Base-by-base conservation (phyloP, 2,797 vertebrate species). In the Sebastes dallii region DNA sequence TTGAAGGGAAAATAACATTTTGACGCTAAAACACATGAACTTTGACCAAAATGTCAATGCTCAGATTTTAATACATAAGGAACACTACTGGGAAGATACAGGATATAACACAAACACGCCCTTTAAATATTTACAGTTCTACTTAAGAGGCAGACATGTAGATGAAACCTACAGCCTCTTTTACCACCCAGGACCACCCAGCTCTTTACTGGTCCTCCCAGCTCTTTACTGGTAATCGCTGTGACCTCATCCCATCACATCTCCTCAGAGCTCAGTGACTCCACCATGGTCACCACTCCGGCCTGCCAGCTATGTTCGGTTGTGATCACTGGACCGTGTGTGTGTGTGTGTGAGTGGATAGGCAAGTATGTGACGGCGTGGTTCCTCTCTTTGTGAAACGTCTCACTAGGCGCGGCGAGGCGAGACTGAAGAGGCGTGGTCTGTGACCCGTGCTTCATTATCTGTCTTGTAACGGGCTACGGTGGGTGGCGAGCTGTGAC, bases 361-460 rank as follows among this genome's bases (percentile, higher is more conserved):
- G n/a, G 34, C n/a, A 25, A 29, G 30, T 59, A 13, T 39, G 78
- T 12, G 42, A 25, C 60, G 52, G 50, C 6, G 3, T 2, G 27
- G 20, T 58, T 75, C 39, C 67, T 18, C 8, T 52, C 83, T 84
- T 82, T 83, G 77, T 88, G 32, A 66, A 82, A 72, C 20, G 30
- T 83, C 72, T 87, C 62, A 52, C 30, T 30, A 7, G 59, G 77
- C 10, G 60, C 52, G 3, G 5, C 12, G 74, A 83, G 64, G 80
- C 34, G 61, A 72, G 46, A 75, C 83, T 6, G 76, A 79, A 14
- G 83, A 83, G 85, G 85, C 58, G 82, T 71, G 84, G 81, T 80
- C 78, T 83, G 75, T 85, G 90, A 90, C 87, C 89, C 85, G 12
- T 25, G 84, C 78, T 79, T 81, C 86, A 87, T 91, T 90, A 84